phyloP scores from a whole-genome alignment of 2,888 invertebrate species.

The Tenthredo notha region DNA sequence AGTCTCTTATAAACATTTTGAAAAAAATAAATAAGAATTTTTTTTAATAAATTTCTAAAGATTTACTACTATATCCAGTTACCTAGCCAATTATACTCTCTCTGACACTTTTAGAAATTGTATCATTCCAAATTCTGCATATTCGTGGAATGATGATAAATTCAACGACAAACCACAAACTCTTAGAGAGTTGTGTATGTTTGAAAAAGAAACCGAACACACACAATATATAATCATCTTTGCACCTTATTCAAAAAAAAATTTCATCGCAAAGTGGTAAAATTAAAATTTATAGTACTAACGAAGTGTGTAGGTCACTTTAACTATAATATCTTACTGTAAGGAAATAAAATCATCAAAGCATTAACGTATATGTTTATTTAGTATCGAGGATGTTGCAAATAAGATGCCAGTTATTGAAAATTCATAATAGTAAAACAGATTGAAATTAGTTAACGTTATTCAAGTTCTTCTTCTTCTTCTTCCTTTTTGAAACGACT shows the following conservation, averaged over 20 bases:
- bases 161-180: neutral
- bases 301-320: neutral
- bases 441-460: neutral
- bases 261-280: neutral
- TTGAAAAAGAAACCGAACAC: neutral
- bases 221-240: neutral
- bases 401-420: neutral
- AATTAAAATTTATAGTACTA: neutral
- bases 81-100: neutral
- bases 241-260: neutral
- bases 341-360: neutral
- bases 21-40: neutral
- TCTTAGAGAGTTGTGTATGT: neutral
- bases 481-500: no score
- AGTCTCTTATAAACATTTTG: neutral
- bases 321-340: neutral
- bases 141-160: neutral
- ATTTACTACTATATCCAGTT: neutral
- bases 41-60: neutral
- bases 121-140: neutral
- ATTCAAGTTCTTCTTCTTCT: no score
- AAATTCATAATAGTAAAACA: neutral
- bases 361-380: slow-evolving; percentile 7
- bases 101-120: slow-evolving; percentile 3
- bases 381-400: neutral